Evolutionary conservation across 2,888 invertebrate genomes (phyloP).

Genomic region (Bruchidius siliquastri): DNA sequence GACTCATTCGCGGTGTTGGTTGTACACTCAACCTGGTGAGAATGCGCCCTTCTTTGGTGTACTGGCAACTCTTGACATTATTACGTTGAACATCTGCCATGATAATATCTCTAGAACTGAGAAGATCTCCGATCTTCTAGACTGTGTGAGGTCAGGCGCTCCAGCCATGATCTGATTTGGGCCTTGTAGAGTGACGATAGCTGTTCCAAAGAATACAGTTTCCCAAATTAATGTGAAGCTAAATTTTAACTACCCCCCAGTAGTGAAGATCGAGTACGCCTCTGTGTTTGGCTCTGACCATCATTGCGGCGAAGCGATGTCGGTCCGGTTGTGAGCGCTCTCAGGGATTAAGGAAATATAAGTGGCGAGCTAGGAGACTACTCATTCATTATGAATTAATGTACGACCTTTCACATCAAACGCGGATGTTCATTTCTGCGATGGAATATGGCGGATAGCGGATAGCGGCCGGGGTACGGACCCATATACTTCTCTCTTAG

Average conservation of each 20-base stretch:
- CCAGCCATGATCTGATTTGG: too few relatives aligned
- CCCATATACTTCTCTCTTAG: neutral
- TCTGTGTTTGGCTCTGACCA: slow-evolving; percentile 43
- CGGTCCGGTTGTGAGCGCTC: slow-evolving; percentile 36
- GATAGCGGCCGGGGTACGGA: neutral
- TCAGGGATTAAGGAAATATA: slow-evolving; percentile 50
- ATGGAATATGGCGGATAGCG: slow-evolving; percentile 16
- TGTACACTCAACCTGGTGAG: too few relatives aligned
- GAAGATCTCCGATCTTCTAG: too few relatives aligned
- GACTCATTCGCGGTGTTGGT: too few relatives aligned
- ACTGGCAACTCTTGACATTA: too few relatives aligned
- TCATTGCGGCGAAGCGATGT: slow-evolving; percentile 43
- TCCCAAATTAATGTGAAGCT: neutral
- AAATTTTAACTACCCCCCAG: neutral
- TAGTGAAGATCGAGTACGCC: slow-evolving; percentile 10
- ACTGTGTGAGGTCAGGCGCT: too few relatives aligned
- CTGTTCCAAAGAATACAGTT: neutral
- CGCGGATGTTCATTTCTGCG: slow-evolving; percentile 35
- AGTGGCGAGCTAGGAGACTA: slow-evolving; percentile 45
- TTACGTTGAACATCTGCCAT: too few relatives aligned
- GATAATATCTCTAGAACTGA: too few relatives aligned
- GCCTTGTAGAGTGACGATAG: too few relatives aligned
- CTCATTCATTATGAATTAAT: slow-evolving; percentile 49
- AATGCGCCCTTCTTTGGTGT: too few relatives aligned
- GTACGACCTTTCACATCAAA: slow-evolving; percentile 45